Conservation (phyloP, 37 sponge, comb jelly and placozoan genomes). For the Amphimedon queenslandica region DNA sequence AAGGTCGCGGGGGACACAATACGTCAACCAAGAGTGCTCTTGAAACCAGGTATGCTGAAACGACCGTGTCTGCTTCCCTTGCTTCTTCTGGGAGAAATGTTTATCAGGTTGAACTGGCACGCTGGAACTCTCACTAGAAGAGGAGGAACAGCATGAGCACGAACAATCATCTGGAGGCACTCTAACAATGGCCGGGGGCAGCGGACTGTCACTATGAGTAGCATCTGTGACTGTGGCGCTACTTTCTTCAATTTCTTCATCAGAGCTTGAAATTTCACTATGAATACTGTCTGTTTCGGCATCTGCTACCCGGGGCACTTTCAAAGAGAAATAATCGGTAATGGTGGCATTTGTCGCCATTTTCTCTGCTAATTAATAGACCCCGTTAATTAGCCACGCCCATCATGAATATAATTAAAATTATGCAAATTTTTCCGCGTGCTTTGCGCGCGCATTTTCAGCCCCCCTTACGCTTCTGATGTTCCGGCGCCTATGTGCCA, state of each 20-base stretch:
- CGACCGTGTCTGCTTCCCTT: conserved; percentile 3
- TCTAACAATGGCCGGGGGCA: no score
- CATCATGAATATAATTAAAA: conserved; percentile 1
- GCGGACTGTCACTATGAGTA: neutral
- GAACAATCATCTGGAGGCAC: neutral
- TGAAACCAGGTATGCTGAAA: conserved; percentile 24
- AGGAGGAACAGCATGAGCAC: neutral
- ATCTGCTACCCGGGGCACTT: neutral
- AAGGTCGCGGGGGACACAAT: neutral
- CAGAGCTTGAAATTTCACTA: neutral
- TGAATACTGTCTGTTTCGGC: neutral
- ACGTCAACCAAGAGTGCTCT: conserved; percentile 14
- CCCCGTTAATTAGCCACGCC: neutral
- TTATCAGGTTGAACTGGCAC: neutral
- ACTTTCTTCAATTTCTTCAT: neutral
- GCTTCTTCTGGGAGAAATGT: neutral
- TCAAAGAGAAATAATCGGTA: no score
- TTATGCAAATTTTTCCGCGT: no score
- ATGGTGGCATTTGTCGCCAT: no score
- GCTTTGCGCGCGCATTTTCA: no score
- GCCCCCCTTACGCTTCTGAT: no score
- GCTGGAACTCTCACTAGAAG: neutral
- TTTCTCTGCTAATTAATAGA: no score
- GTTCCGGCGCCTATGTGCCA: no score
- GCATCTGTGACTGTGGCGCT: neutral